Conservation (phyloP, 2,113 vertebrate genomes). For the Recurvirostra avosetta region DNA sequence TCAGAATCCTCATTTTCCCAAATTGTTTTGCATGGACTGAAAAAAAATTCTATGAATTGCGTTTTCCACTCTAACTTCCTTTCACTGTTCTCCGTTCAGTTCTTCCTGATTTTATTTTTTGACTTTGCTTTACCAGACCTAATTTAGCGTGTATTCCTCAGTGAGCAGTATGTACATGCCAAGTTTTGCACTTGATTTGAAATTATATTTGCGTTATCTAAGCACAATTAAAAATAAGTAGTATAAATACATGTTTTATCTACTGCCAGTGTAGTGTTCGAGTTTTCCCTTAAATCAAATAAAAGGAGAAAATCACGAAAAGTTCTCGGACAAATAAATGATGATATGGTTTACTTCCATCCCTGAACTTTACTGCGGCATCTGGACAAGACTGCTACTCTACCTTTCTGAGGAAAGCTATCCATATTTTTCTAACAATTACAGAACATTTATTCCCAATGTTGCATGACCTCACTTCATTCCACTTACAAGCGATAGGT, state of each 20-base stretch:
- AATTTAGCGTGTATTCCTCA: neutral
- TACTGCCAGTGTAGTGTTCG: neutral
- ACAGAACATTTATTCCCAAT: neutral
- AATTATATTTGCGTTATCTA: neutral
- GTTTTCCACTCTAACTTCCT: neutral
- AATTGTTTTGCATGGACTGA: neutral
- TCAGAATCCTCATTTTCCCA: neutral
- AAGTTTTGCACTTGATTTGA: neutral
- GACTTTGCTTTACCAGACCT: neutral
- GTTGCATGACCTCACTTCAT: neutral
- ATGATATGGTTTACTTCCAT: neutral
- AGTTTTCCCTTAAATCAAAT: neutral
- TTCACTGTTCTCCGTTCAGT: neutral
- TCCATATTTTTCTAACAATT: neutral
- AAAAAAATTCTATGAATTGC: neutral
- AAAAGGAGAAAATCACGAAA: neutral
- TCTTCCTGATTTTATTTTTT: neutral
- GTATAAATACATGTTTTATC: neutral
- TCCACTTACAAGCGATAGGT: neutral
- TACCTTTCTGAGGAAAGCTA: neutral
- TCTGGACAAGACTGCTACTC: neutral
- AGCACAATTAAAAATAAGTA: neutral
- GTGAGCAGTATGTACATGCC: neutral
- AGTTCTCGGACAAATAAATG: neutral
- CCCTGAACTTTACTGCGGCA: neutral